Conservation (phyloP, 2,888 invertebrate species). For the Zootermopsis nevadensis region DNA sequence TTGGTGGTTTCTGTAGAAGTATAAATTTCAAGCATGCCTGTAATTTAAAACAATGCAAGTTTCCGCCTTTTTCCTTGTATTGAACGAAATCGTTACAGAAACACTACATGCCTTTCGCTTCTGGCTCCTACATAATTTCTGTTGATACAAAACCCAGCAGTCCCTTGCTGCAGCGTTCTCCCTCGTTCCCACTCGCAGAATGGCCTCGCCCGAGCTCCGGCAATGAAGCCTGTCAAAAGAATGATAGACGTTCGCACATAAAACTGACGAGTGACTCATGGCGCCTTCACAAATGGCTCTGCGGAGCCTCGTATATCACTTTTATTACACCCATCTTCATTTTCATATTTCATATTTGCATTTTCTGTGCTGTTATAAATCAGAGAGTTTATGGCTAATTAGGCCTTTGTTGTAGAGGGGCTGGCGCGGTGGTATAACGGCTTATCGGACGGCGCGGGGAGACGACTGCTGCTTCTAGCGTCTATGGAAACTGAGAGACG, state of each 20-base stretch:
- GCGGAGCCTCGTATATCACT: conserved; percentile 67
- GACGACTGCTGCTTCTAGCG: conserved; percentile 2
- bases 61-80: conserved; percentile 12
- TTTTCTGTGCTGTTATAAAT: conserved; percentile 72
- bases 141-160: conserved; percentile 39
- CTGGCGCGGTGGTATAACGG: conserved; percentile 63
- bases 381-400: conserved; percentile 75
- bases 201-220: conserved; percentile 55
- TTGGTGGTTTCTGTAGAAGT: background rate
- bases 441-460: conserved; percentile 63
- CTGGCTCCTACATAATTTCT: conserved; percentile 38
- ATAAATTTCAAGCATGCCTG: background rate
- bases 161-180: no score
- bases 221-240: conserved; percentile 63
- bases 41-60: background rate
- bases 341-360: conserved; percentile 74
- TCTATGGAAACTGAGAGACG: conserved; percentile 37
- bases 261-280: conserved; percentile 58
- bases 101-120: conserved; percentile 12
- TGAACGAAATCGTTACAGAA: conserved; percentile 30
- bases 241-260: conserved; percentile 62
- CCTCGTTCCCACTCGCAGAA: conserved; percentile 43
- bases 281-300: conserved; percentile 66
- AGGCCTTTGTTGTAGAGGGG: conserved; percentile 62
- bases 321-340: conserved; percentile 72